Conservation (phyloP, 2,888 invertebrate genomes). For the Choristoneura rosaceana region DNA sequence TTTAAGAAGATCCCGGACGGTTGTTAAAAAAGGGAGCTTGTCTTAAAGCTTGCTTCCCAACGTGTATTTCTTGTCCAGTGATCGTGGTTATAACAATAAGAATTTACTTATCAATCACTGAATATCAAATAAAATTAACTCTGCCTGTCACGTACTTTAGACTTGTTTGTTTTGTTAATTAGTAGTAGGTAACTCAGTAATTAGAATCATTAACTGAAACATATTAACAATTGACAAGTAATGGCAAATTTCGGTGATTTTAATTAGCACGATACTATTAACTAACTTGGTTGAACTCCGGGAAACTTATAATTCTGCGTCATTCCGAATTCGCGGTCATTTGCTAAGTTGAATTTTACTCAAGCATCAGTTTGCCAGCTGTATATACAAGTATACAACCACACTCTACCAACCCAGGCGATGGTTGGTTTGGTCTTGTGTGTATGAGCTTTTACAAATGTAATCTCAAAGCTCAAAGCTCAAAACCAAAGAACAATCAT, state of each 20-base stretch:
- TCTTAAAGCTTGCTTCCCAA: background rate
- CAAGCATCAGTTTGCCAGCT: background rate
- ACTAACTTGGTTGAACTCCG: conserved; percentile 4
- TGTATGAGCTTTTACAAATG: too few relatives aligned
- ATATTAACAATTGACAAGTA: background rate
- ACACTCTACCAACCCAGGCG: background rate
- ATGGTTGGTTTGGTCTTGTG: background rate
- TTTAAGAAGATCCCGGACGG: conserved; percentile 15
- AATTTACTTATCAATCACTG: background rate
- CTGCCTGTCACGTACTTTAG: too few relatives aligned
- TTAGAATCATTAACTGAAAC: background rate
- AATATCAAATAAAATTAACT: too few relatives aligned
- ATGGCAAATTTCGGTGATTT: conserved; percentile 3
- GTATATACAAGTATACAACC: background rate
- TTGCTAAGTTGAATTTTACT: background rate
- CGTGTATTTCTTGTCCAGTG: background rate
- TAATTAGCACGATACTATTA: conserved; percentile 7
- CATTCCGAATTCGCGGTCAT: background rate
- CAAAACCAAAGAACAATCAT: too few relatives aligned
- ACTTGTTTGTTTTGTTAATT: too few relatives aligned
- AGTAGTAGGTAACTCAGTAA: too few relatives aligned
- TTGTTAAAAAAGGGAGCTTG: background rate
- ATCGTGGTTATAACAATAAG: background rate
- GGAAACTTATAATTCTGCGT: background rate
- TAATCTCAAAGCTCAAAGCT: too few relatives aligned